Conservation (phyloP, 2,797 vertebrate genomes). For the Anniella stebbinsi region DNA sequence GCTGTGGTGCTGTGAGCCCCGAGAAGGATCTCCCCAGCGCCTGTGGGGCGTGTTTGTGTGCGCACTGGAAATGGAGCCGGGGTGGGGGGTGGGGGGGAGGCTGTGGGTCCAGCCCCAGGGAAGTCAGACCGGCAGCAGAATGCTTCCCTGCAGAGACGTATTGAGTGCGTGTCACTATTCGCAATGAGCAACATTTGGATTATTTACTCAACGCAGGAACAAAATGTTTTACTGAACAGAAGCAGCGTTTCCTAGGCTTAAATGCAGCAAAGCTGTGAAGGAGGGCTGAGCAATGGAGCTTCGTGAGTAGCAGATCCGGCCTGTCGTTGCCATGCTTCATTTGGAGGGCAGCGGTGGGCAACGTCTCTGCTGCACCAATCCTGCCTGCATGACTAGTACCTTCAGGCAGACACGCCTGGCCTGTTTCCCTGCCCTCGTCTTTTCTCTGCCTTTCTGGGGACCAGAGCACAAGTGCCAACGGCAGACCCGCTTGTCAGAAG, state of each 20-base stretch:
- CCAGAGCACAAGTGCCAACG: no score
- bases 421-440: background rate
- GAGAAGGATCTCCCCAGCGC: no score
- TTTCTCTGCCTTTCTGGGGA: background rate
- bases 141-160: background rate
- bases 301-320: background rate
- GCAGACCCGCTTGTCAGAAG: no score
- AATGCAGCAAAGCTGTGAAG: background rate
- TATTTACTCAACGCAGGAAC: background rate
- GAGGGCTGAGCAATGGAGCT: background rate
- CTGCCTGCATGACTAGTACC: background rate
- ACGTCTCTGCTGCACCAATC: background rate
- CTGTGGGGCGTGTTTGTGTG: background rate
- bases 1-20: no score
- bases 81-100: fast-evolving
- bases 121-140: no score
- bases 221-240: background rate
- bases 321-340: background rate
- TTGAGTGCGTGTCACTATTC: background rate
- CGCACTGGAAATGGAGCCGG: background rate
- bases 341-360: no score
- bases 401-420: background rate
- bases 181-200: background rate
- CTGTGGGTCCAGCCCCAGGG: background rate
- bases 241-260: background rate